Conservation (phyloP, 2,888 invertebrate species). For the Hydrotaea cyrtoneurina region DNA sequence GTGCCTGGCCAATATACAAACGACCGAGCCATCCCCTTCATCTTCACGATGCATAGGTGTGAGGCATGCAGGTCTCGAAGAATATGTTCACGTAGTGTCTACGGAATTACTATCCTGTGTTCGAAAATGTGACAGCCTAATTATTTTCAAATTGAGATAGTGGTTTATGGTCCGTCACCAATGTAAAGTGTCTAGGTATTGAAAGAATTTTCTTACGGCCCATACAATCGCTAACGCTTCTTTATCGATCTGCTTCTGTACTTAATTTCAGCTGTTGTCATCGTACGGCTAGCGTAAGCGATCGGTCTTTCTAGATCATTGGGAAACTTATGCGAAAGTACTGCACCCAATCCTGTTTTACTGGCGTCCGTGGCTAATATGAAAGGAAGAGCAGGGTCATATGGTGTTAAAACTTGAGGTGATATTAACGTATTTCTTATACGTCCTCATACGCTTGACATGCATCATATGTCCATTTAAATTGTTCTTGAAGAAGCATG, state of each 20-base stretch:
- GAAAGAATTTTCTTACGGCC: not conserved
- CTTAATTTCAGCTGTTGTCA: not conserved
- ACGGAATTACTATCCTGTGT: slow-evolving; percentile 27
- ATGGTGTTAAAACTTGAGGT: slow-evolving; percentile 38
- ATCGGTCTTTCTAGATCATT: not conserved
- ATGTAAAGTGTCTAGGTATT: slow-evolving; percentile 13
- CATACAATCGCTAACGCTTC: slow-evolving; percentile 10
- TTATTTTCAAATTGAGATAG: not conserved
- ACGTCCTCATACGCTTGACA: slow-evolving; percentile 4
- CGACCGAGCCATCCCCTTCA: slow-evolving; percentile 43
- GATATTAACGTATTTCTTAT: slow-evolving; percentile 36
- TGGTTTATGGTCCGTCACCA: too few relatives aligned
- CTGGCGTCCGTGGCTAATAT: slow-evolving; percentile 47
- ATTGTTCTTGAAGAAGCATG: not conserved
- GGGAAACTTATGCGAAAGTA: not conserved
- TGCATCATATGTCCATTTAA: slow-evolving; percentile 28
- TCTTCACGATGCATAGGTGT: slow-evolving; percentile 45
- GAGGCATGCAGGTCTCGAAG: slow-evolving; percentile 29
- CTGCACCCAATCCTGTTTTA: slow-evolving; percentile 11
- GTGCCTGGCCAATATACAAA: slow-evolving; percentile 49
- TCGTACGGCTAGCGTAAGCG: not conserved
- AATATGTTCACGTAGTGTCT: slow-evolving; percentile 12
- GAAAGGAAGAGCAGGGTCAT: slow-evolving; percentile 25
- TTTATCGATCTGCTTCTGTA: not conserved
- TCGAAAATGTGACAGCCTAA: not conserved